Percentiles rank a stretch among this genome's conserved stretches.
Conservation (phyloP, 1,140 invertebrate species). For the Calephelis virginiensis region DNA sequence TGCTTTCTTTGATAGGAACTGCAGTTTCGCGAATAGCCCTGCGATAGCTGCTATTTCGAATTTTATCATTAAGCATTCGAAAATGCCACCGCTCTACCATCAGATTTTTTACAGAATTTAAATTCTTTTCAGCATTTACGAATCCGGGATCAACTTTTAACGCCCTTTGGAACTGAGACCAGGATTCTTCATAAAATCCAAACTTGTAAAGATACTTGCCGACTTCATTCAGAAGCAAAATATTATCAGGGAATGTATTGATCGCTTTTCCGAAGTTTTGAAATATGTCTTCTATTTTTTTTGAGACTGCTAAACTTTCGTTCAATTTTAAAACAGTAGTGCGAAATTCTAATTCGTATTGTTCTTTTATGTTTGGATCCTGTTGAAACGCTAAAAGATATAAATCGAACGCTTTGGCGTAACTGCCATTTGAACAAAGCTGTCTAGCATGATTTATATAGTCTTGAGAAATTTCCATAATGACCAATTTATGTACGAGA, state of each 20-base stretch:
- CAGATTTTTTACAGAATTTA: constrained; percentile 68
- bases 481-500: neutral
- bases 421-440: constrained; percentile 37
- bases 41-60: constrained; percentile 83
- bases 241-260: constrained; percentile 50
- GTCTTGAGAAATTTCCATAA: constrained; percentile 32
- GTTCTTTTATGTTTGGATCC: constrained; percentile 39
- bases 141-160: constrained; percentile 44
- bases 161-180: constrained; percentile 59
- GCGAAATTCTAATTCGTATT: constrained; percentile 51
- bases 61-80: constrained; percentile 88
- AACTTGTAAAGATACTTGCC: constrained; percentile 60
- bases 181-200: constrained; percentile 55
- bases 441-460: constrained; percentile 46
- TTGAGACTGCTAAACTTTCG: constrained; percentile 33
- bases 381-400: constrained; percentile 60
- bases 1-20: constrained; percentile 66
- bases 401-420: constrained; percentile 55
- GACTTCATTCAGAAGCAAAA: constrained; percentile 55
- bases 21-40: constrained; percentile 81
- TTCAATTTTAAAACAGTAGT: constrained; percentile 41
- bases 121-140: constrained; percentile 62
- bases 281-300: constrained; percentile 59
- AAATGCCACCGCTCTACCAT: constrained; percentile 89
- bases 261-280: constrained; percentile 52